Evolutionary conservation across 2,888 invertebrate species (phyloP).

Genomic region (Elmis aenea): DNA sequence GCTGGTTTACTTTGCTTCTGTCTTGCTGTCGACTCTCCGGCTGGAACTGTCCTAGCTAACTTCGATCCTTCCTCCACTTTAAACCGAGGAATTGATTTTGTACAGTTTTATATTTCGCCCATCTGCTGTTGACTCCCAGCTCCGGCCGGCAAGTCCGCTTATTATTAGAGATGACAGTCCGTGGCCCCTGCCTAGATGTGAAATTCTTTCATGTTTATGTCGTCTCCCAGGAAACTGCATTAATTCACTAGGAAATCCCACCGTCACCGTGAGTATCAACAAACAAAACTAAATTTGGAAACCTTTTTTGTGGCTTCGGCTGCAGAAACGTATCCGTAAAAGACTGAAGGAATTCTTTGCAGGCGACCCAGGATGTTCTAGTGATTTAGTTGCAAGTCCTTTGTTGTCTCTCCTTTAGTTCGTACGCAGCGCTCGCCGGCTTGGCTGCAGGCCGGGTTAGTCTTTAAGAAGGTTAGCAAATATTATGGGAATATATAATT

Average conservation of each 20-base stretch:
- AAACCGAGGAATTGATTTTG: conserved; percentile 34
- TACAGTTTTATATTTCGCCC: conserved; percentile 29
- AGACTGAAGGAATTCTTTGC: too few relatives aligned
- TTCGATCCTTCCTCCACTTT: conserved; percentile 14
- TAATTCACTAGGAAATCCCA: not conserved
- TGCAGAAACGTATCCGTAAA: too few relatives aligned
- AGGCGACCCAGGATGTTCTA: too few relatives aligned
- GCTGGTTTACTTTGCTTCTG: conserved; percentile 28
- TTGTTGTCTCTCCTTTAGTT: conserved; percentile 24
- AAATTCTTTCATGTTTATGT: conserved; percentile 38
- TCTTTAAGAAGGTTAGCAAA: conserved; percentile 31
- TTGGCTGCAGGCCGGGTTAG: conserved; percentile 30
- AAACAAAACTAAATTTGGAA: too few relatives aligned
- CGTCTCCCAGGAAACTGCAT: conserved; percentile 23
- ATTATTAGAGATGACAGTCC: conserved; percentile 26
- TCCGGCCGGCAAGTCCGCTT: conserved; percentile 19
- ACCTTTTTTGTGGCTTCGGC: too few relatives aligned
- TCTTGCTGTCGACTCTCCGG: conserved; percentile 25
- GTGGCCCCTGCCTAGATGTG: conserved; percentile 34
- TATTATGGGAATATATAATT: conserved; percentile 24
- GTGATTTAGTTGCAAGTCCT: conserved; percentile 1
- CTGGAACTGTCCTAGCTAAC: conserved; percentile 16
- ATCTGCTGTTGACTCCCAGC: conserved; percentile 12
- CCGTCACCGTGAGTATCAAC: too few relatives aligned
- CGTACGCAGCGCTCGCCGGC: conserved; percentile 38